Evolutionary conservation across 2,888 invertebrate species (phyloP).

Genomic region (Linnaemya tessellans): DNA sequence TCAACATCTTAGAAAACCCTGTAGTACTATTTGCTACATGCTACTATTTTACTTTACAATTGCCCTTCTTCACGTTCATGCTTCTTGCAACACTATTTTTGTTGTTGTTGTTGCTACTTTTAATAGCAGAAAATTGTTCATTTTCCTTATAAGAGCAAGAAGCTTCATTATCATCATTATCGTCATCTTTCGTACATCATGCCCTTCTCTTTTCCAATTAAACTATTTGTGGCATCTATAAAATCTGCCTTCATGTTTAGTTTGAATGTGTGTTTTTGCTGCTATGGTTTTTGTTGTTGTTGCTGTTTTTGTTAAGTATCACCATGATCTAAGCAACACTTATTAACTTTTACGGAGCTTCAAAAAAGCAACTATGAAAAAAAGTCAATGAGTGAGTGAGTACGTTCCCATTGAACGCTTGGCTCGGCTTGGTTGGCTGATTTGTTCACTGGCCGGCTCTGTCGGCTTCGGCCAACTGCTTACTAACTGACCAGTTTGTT

Average conservation of each 20-base stretch:
- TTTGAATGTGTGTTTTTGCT: neutral
- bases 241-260: slow-evolving; percentile 65
- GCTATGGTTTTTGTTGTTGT: neutral
- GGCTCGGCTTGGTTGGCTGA: slow-evolving; percentile 25
- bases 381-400: slow-evolving; percentile 20
- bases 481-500: slow-evolving; percentile 52
- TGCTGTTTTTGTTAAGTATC: slow-evolving; percentile 18
- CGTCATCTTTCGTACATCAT: slow-evolving; percentile 21
- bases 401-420: slow-evolving; percentile 59
- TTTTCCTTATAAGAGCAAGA: slow-evolving; percentile 23
- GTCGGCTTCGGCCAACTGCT: slow-evolving; percentile 18
- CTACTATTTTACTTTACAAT: neutral
- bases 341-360: slow-evolving; percentile 51
- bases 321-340: slow-evolving; percentile 48
- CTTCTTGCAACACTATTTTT: slow-evolving; percentile 20
- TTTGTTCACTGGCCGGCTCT: slow-evolving; percentile 3
- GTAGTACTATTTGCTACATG: neutral
- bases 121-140: slow-evolving; percentile 8
- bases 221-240: slow-evolving; percentile 74
- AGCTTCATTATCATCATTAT: slow-evolving; percentile 38
- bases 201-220: slow-evolving; percentile 68
- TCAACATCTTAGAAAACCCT: neutral
- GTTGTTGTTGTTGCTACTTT: neutral
- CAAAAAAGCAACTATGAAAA: slow-evolving; percentile 25
- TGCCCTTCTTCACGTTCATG: neutral